phyloP scores from a whole-genome alignment of 2,113 vertebrate species.

The Larimichthys polyactis region DNA sequence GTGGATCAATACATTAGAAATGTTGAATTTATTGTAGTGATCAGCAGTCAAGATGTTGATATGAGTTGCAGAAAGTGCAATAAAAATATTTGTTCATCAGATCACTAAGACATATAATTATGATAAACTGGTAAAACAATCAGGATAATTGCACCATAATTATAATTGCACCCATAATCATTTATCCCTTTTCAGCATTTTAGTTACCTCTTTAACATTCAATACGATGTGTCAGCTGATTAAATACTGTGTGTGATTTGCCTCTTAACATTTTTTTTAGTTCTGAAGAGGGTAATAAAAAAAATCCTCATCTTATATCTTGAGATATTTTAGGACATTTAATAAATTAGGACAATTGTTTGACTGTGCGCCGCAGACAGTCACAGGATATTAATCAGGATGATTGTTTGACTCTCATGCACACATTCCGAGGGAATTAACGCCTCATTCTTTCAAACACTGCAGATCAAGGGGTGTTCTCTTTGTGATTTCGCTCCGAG shows the following conservation, averaged over 20 bases:
- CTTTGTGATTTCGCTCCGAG: background rate
- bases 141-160: constrained; percentile 60
- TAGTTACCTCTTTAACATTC: constrained; percentile 15
- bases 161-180: constrained; percentile 59
- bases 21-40: constrained; percentile 2
- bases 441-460: background rate
- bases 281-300: background rate
- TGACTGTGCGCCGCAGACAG: background rate
- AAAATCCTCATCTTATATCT: background rate
- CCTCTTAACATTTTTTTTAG: background rate
- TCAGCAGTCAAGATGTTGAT: constrained; percentile 27
- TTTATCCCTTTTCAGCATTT: constrained; percentile 44
- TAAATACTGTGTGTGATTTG: constrained; percentile 33
- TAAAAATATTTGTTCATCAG: constrained; percentile 59
- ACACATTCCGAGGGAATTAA: background rate
- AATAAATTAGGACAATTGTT: constrained; percentile 22
- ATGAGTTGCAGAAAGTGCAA: constrained; percentile 40
- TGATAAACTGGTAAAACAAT: constrained; percentile 56
- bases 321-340: constrained; percentile 5
- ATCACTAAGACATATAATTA: constrained; percentile 53
- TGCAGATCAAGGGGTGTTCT: background rate
- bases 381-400: constrained; percentile 33
- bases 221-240: constrained; percentile 33
- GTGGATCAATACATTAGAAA: background rate
- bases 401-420: constrained; percentile 7